Percentiles rank a stretch among this genome's conserved stretches.
phyloP scores from a whole-genome alignment of 2,888 invertebrate species.

The Fabriciana adippe region DNA sequence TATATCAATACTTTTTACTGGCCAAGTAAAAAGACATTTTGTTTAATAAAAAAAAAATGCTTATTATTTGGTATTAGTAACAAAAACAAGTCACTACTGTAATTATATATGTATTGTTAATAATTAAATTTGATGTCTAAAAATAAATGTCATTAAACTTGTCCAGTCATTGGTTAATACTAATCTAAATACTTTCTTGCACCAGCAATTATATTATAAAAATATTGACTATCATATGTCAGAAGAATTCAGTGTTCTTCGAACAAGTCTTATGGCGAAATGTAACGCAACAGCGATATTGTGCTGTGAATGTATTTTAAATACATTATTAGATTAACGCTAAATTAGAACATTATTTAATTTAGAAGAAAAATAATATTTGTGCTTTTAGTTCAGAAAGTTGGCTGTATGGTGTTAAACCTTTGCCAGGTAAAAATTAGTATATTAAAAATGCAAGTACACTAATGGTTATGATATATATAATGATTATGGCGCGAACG shows the following conservation, averaged over 20 bases:
- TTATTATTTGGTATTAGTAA: slow-evolving; percentile 15
- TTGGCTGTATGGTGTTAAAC: slow-evolving; percentile 1
- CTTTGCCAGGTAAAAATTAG: slow-evolving; percentile 5
- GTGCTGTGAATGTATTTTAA: slow-evolving; percentile 29
- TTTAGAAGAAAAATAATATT: slow-evolving; percentile 14
- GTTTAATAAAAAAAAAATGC: slow-evolving; percentile 14
- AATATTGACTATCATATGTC: slow-evolving; percentile 67
- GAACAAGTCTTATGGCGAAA: slow-evolving; percentile 31
- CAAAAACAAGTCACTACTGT: slow-evolving; percentile 17
- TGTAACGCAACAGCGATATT: slow-evolving; percentile 23
- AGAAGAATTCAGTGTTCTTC: slow-evolving; percentile 49
- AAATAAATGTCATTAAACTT: slow-evolving; percentile 40
- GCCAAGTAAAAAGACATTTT: slow-evolving; percentile 40
- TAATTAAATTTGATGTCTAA: neutral
- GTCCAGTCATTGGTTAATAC: slow-evolving; percentile 49
- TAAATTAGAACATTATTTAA: slow-evolving; percentile 10
- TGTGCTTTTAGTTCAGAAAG: slow-evolving; percentile 7
- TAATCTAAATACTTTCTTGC: slow-evolving; percentile 65
- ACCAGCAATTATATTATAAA: slow-evolving; percentile 65
- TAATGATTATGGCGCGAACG: slow-evolving; percentile 7
- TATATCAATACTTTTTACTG: slow-evolving; percentile 35
- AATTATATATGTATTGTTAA: slow-evolving; percentile 11
- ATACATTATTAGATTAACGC: slow-evolving; percentile 19
- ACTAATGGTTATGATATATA: neutral
- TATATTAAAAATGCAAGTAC: slow-evolving; percentile 14